These are phyloP conservation scores for Microchrysa polita DNA, from an alignment of 2,888 invertebrate genomes.

Conservation along the genomic window DNA sequence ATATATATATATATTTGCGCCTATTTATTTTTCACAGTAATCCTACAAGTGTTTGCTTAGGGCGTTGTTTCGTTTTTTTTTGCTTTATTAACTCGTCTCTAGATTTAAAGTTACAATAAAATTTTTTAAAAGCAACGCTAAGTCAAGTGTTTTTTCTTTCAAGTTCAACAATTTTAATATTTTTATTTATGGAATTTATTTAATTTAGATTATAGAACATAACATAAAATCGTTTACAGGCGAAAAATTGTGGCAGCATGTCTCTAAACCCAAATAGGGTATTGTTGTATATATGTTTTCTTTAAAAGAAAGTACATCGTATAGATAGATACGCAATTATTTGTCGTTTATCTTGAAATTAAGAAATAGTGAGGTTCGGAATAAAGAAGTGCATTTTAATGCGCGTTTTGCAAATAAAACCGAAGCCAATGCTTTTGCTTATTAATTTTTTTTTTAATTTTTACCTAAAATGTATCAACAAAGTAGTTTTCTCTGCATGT, in stretches of 20 bases:
- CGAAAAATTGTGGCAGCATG: not conserved
- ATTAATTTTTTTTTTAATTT: conserved; percentile 1
- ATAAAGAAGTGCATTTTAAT: too few species aligned
- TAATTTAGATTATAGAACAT: not conserved
- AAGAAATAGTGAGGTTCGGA: too few species aligned
- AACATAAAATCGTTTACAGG: not conserved
- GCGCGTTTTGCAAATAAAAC: too few species aligned
- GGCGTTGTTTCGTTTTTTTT: conserved; percentile 7
- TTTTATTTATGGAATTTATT: not conserved
- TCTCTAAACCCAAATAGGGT: conserved; percentile 2
- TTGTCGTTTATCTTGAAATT: too few species aligned
- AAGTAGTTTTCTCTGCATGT: conserved; percentile 23
- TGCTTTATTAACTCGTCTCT: conserved; percentile 1
- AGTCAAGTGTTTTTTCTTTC: not conserved
- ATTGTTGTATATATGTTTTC: too few species aligned
- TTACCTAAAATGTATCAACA: conserved; percentile 39
- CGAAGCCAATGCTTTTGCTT: too few species aligned
- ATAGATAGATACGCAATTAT: too few species aligned
- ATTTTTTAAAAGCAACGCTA: conserved; percentile 10
- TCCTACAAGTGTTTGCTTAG: conserved; percentile 1
- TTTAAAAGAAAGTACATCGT: too few species aligned
- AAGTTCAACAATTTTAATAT: conserved; percentile 13
- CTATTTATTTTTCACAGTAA: not conserved
- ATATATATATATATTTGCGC: too few species aligned
- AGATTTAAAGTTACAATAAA: conserved; percentile 7